phyloP scores from a whole-genome alignment of 1,140 invertebrate species.

The Eurytemora carolleeae region DNA sequence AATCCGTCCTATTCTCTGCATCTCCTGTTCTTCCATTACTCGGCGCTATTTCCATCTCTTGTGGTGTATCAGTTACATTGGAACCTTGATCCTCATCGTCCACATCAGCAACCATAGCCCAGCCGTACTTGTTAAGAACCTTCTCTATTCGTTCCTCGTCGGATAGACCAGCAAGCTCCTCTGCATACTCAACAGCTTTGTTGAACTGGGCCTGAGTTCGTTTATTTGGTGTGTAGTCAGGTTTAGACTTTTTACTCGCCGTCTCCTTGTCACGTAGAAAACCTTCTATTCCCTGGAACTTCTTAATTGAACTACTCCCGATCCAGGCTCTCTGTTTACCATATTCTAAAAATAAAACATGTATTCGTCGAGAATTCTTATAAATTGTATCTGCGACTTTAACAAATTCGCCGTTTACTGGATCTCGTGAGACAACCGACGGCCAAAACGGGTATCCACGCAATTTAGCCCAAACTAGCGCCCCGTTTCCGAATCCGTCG shows the following conservation, averaged over 20 bases:
- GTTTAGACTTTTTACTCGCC: not conserved
- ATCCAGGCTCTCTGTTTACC: conserved; percentile 10
- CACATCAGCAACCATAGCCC: not conserved
- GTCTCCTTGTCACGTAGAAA: not conserved
- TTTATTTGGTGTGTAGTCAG: not conserved
- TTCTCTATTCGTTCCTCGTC: not conserved
- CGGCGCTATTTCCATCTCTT: no score
- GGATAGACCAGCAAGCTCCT: not conserved
- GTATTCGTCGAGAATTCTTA: not conserved
- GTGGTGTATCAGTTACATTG: not conserved
- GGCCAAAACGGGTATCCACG: conserved; percentile 10
- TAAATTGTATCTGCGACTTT: not conserved
- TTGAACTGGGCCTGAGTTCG: not conserved
- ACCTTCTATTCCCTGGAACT: not conserved
- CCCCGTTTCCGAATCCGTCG: not conserved
- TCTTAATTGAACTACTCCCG: not conserved
- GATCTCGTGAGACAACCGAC: conserved; percentile 6
- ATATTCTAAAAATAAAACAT: conserved; percentile 13
- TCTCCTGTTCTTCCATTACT: no score
- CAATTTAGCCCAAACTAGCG: conserved; percentile 13
- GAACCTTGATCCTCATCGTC: not conserved
- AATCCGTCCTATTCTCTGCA: no score
- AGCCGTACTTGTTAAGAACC: not conserved
- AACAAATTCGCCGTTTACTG: not conserved
- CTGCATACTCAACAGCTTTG: not conserved